Conservation (phyloP, 1,140 invertebrate genomes). For the Wiebesia pumilae region DNA sequence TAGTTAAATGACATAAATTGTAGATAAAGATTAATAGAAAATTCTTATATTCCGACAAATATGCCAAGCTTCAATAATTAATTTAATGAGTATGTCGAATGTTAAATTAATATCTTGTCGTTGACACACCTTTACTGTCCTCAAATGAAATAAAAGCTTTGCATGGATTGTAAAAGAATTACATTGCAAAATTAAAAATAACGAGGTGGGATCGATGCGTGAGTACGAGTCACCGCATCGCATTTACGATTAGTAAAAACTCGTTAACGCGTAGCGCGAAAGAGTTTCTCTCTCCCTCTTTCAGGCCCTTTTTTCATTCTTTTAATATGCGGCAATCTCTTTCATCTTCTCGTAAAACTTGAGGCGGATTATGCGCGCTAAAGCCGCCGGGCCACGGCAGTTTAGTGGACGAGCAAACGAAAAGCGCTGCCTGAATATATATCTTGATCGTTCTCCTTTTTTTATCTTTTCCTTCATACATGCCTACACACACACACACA, state of each 20-base stretch:
- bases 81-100: neutral
- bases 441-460: neutral
- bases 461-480: neutral
- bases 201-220: slow-evolving; percentile 41
- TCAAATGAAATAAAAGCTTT: neutral
- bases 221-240: neutral
- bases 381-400: neutral
- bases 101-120: neutral
- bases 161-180: slow-evolving; percentile 12
- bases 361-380: slow-evolving; percentile 35
- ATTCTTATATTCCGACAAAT: neutral
- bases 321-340: slow-evolving; percentile 41
- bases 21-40: neutral
- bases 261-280: slow-evolving; percentile 34
- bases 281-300: neutral
- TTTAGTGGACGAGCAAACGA: slow-evolving; percentile 19
- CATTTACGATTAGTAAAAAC: slow-evolving; percentile 53
- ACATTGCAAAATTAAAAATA: slow-evolving; percentile 44
- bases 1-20: neutral
- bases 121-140: neutral
- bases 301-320: neutral
- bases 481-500: no score
- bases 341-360: slow-evolving; percentile 53
- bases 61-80: neutral
- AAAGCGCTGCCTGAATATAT: no score